phyloP scores from a whole-genome alignment of 2,797 vertebrate species.

The Enteromius unitaeniatus region DNA sequence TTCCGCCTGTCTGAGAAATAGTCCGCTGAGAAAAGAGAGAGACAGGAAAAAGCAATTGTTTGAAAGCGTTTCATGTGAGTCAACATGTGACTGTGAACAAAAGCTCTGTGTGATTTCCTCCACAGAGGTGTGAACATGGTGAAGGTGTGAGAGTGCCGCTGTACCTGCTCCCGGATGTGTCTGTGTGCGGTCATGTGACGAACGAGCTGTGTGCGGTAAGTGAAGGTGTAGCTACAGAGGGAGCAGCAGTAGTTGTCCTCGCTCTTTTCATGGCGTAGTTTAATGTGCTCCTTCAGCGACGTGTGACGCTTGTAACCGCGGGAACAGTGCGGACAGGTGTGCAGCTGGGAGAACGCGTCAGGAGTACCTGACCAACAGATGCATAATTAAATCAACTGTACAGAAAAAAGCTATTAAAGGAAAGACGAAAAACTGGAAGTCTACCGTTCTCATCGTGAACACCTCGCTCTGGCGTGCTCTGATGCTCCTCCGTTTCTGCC shows the following conservation, averaged over 20 bases:
- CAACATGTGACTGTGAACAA: conserved; percentile 18
- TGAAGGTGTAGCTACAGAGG: conserved; percentile 95
- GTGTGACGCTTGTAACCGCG: conserved; percentile 97
- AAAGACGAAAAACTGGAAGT: background rate
- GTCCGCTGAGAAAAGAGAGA: conserved; percentile 83
- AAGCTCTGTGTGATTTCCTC: conserved; percentile 9
- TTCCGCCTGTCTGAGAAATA: conserved; percentile 86
- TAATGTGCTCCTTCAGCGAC: conserved; percentile 98
- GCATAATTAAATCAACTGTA: background rate
- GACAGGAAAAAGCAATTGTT: conserved; percentile 4
- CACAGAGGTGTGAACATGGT: background rate
- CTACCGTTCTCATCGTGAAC: conserved; percentile 60
- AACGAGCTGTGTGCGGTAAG: conserved; percentile 92
- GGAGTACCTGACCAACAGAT: conserved; percentile 82
- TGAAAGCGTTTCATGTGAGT: background rate
- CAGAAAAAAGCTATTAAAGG: background rate
- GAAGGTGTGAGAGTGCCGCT: background rate
- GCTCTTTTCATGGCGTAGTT: conserved; percentile 95
- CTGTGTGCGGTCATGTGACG: conserved; percentile 96
- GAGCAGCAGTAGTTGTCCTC: conserved; percentile 97
- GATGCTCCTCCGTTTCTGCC: conserved; percentile 28
- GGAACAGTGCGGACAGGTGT: conserved; percentile 95
- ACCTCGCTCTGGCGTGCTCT: conserved; percentile 43
- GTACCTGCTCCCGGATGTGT: conserved; percentile 92
- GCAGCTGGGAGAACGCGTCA: conserved; percentile 94